These are phyloP conservation scores for Cryptocephalus moraei DNA, from an alignment of 2,888 invertebrate genomes.

Conservation along the genomic window DNA sequence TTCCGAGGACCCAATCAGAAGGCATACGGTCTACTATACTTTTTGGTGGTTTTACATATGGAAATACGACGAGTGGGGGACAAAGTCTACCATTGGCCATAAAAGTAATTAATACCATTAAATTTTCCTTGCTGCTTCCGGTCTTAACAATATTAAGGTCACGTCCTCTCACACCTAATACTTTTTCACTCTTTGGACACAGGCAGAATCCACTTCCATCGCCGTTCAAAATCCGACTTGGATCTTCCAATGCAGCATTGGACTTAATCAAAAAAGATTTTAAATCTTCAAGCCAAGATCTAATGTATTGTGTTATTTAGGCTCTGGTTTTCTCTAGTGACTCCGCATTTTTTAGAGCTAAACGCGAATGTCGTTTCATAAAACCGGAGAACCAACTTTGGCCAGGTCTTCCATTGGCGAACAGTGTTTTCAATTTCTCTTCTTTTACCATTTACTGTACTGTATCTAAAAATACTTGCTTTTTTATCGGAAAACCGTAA, in stretches of 20 bases:
- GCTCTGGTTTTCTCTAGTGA: slow-evolving; percentile 21
- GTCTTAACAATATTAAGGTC: slow-evolving; percentile 16
- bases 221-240: slow-evolving; percentile 22
- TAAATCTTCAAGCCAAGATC: slow-evolving; percentile 2
- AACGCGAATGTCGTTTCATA: slow-evolving; percentile 12
- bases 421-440: not conserved
- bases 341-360: slow-evolving; percentile 20
- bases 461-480: not conserved
- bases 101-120: no score
- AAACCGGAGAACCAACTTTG: slow-evolving; percentile 4
- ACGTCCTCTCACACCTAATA: slow-evolving; percentile 8
- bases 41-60: no score
- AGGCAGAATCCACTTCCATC: slow-evolving; percentile 27
- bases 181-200: slow-evolving; percentile 16
- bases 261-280: slow-evolving; percentile 1
- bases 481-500: no score
- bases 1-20: no score
- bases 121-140: slow-evolving; percentile 1
- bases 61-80: no score
- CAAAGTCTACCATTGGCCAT: no score
- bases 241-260: slow-evolving; percentile 10
- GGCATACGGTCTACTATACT: no score
- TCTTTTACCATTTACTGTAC: not conserved
- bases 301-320: slow-evolving; percentile 14
- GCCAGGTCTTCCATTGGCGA: slow-evolving; percentile 1